phyloP scores from a whole-genome alignment of 37 sponge, comb jelly and placozoan species.

The Axinella damicornis region DNA sequence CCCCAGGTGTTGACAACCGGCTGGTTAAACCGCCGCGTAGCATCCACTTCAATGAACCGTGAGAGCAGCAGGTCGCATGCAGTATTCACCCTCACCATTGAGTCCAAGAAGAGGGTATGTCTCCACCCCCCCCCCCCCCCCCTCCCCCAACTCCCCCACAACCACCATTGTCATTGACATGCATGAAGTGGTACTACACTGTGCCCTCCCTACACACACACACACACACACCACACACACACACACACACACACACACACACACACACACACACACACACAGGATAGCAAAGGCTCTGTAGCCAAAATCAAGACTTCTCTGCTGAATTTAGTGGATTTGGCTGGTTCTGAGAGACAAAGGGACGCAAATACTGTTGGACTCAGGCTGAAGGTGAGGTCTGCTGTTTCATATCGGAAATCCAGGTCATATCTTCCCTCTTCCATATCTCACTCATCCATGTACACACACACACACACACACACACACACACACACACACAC shows the following conservation, averaged over 20 bases:
- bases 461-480: no score
- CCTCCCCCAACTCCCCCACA: neutral
- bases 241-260: no score
- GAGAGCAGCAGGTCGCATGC: conserved; percentile 94
- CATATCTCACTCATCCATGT: no score
- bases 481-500: conserved; percentile 15
- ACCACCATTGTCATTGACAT: neutral
- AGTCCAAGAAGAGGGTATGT: conserved; percentile 80
- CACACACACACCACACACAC: no score
- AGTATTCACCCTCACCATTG: conserved; percentile 86
- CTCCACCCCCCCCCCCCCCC: neutral
- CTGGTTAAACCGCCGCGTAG: conserved; percentile 84
- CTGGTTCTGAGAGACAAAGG: conserved; percentile 89
- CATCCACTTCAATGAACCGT: conserved; percentile 91
- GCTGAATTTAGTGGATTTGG: conserved; percentile 87
- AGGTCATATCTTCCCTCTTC: no score
- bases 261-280: neutral
- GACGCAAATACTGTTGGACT: conserved; percentile 79
- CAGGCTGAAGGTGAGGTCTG: conserved; percentile 71
- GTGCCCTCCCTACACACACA: neutral
- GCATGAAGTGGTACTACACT: neutral
- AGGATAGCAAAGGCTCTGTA: conserved; percentile 66
- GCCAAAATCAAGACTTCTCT: conserved; percentile 81
- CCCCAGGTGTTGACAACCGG: conserved; percentile 64
- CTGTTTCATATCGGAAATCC: no score